Percentiles rank a stretch among this genome's conserved stretches.
Evolutionary conservation across 2,888 invertebrate genomes (phyloP).

Genomic region (Neoitamus cyanurus): DNA sequence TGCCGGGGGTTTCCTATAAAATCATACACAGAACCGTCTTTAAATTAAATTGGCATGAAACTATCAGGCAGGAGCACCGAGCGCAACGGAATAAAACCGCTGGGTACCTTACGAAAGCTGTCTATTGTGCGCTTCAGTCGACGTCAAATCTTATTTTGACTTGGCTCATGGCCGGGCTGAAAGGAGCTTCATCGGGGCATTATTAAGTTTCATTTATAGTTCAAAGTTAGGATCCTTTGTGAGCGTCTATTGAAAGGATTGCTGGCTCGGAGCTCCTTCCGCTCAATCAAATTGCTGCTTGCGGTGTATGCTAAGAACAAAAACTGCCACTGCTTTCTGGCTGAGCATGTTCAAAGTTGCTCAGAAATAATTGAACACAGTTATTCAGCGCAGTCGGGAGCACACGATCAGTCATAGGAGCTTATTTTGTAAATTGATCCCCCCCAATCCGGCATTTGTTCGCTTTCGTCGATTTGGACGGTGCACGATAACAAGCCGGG

Average conservation of each 20-base stretch:
- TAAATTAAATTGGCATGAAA: slow-evolving; percentile 32
- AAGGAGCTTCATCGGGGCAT: neutral
- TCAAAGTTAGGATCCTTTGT: slow-evolving; percentile 1
- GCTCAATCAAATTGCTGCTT: neutral
- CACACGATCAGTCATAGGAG: neutral
- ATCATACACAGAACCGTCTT: neutral
- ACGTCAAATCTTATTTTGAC: neutral
- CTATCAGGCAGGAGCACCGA: neutral
- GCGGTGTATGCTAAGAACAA: neutral
- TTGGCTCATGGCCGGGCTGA: neutral
- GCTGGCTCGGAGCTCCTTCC: neutral
- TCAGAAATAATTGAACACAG: neutral
- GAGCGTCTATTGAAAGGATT: neutral
- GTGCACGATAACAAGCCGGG: slow-evolving; percentile 10
- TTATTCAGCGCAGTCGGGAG: neutral
- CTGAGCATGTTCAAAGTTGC: neutral
- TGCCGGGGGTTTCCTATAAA: neutral
- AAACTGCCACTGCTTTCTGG: neutral
- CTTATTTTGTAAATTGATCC: neutral
- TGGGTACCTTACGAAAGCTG: neutral
- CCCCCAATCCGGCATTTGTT: neutral
- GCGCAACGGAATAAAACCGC: neutral
- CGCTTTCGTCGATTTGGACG: neutral
- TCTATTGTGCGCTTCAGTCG: neutral
- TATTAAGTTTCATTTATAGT: slow-evolving; percentile 28